phyloP scores from a whole-genome alignment of 2,113 vertebrate species.

The Glaucomys volans region DNA sequence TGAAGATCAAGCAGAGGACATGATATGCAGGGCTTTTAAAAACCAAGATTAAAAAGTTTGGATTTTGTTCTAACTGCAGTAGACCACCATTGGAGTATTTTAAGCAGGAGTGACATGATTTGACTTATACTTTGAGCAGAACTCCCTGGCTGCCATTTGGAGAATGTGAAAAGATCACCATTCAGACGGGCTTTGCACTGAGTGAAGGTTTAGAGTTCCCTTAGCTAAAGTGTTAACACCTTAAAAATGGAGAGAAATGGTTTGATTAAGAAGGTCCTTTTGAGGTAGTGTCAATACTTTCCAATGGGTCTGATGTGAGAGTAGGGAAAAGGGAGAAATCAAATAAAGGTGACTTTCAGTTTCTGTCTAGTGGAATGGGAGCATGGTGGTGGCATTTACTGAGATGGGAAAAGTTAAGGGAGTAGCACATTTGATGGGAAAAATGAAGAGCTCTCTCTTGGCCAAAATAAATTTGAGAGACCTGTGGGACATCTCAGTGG shows the following conservation, averaged over 20 bases:
- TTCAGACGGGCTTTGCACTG: neutral
- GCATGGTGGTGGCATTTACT: neutral
- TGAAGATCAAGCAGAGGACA: neutral
- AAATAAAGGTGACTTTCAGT: neutral
- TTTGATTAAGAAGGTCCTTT: neutral
- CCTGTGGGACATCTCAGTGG: neutral
- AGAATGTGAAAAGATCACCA: neutral
- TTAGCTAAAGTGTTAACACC: neutral
- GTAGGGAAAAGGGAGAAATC: neutral
- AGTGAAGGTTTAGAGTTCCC: neutral
- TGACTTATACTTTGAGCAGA: neutral
- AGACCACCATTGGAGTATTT: neutral
- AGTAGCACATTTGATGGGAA: neutral
- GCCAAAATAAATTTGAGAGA: neutral
- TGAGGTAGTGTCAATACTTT: neutral
- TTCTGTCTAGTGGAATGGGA: neutral
- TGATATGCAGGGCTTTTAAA: neutral
- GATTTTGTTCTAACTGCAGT: neutral
- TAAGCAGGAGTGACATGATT: neutral
- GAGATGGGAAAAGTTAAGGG: neutral
- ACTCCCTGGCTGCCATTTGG: neutral
- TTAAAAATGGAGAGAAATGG: neutral
- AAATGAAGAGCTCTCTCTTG: neutral
- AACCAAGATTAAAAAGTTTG: neutral
- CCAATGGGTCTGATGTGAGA: neutral